Percentiles rank a stretch among this genome's conserved stretches.
Conservation (phyloP, 2,797 vertebrate species). For the Setipinna tenuifilis region DNA sequence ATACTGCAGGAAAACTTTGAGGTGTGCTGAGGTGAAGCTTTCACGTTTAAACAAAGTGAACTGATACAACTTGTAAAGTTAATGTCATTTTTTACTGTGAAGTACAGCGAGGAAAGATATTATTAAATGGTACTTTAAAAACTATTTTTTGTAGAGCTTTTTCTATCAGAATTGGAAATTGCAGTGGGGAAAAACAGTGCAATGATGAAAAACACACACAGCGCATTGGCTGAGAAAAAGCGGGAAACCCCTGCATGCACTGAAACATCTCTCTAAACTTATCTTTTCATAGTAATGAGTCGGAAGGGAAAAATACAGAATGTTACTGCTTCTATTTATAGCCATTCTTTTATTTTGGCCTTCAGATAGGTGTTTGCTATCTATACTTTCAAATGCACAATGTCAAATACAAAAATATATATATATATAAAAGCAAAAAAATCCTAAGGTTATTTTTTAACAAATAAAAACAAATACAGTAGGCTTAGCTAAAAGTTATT, state of each 20-base stretch:
- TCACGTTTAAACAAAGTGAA: conserved; percentile 4
- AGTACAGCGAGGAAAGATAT: background rate
- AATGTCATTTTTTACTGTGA: background rate
- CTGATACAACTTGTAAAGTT: background rate
- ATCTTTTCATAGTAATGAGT: background rate
- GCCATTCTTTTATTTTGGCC: background rate
- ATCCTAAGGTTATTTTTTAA: background rate
- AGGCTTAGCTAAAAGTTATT: background rate
- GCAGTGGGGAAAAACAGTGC: background rate
- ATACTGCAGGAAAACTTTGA: background rate
- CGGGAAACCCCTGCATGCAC: background rate
- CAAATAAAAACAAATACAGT: background rate
- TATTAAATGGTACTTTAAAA: background rate
- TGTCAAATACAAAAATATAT: background rate
- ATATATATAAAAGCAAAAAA: background rate
- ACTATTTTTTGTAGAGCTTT: background rate
- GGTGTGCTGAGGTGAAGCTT: background rate
- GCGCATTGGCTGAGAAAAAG: background rate
- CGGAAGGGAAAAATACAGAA: background rate
- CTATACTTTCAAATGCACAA: background rate
- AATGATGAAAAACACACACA: background rate
- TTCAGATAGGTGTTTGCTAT: background rate
- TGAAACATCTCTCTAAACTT: background rate
- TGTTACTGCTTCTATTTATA: background rate
- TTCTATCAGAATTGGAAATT: background rate